These are phyloP conservation scores for Dusona sp. DNA, from an alignment of 2,888 invertebrate species.

Conservation along the genomic window DNA sequence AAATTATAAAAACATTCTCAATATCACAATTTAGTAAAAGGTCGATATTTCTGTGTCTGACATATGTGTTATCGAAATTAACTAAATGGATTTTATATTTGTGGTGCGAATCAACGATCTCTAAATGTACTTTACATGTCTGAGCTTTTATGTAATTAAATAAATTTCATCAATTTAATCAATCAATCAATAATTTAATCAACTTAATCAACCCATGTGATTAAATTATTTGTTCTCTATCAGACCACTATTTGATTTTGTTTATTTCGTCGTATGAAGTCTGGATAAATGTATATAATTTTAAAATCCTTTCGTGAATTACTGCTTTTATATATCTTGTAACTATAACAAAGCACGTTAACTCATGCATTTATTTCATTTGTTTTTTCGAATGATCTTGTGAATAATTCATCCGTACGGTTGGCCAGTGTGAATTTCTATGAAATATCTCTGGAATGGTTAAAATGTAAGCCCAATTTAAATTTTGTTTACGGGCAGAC, in stretches of 20 bases:
- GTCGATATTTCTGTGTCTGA: too few relatives aligned
- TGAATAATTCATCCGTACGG: constrained; percentile 76
- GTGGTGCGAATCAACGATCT: too few relatives aligned
- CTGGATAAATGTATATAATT: background rate
- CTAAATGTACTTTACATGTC: too few relatives aligned
- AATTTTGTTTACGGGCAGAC: constrained; percentile 62
- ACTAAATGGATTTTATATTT: too few relatives aligned
- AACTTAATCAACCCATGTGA: too few relatives aligned
- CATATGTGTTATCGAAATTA: too few relatives aligned
- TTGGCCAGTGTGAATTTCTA: constrained; percentile 76
- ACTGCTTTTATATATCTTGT: constrained; percentile 18
- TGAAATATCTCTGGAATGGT: constrained; percentile 72
- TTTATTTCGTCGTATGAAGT: background rate
- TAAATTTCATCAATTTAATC: too few relatives aligned
- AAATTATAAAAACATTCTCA: too few relatives aligned
- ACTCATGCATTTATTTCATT: constrained; percentile 69
- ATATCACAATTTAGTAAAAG: too few relatives aligned
- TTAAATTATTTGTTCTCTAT: background rate
- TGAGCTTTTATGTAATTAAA: too few relatives aligned
- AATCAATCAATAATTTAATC: too few relatives aligned
- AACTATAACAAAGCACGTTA: constrained; percentile 7
- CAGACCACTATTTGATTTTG: background rate
- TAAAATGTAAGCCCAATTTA: constrained; percentile 46
- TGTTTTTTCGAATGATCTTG: constrained; percentile 74
- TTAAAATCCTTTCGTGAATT: constrained; percentile 6